These are phyloP conservation scores for Stomatorhinus walkeri DNA, from an alignment of 2,797 vertebrate species.

Conservation along the genomic window DNA sequence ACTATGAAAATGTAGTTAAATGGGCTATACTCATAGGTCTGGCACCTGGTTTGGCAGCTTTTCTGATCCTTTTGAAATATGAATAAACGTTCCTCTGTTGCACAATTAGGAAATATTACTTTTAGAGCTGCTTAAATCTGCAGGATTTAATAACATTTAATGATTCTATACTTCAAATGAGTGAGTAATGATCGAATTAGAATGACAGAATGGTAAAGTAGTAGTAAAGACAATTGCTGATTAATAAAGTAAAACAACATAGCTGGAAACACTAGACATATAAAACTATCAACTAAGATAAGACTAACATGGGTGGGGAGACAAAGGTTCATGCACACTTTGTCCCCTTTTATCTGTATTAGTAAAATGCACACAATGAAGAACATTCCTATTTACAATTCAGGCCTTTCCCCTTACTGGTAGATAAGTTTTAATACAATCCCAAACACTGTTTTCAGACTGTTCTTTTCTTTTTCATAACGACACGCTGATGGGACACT, in stretches of 20 bases:
- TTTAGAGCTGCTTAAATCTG: neutral
- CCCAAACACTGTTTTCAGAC: neutral
- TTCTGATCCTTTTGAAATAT: neutral
- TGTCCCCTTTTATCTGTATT: neutral
- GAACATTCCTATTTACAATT: neutral
- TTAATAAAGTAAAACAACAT: neutral
- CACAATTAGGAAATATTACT: neutral
- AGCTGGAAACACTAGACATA: neutral
- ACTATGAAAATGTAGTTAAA: neutral
- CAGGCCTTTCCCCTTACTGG: neutral
- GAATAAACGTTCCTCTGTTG: neutral
- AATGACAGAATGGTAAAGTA: neutral
- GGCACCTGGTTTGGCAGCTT: neutral
- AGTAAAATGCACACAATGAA: neutral
- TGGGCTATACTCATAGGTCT: neutral
- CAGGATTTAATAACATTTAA: neutral
- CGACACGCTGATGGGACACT: neutral
- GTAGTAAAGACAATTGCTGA: neutral
- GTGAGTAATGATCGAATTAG: neutral
- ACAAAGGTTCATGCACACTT: neutral
- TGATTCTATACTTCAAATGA: neutral
- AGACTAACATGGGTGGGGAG: neutral
- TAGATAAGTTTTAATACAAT: neutral
- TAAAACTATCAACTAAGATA: neutral
- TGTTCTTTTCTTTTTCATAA: neutral